Conservation (phyloP, 1,140 invertebrate genomes). For the Danaus plexippus region DNA sequence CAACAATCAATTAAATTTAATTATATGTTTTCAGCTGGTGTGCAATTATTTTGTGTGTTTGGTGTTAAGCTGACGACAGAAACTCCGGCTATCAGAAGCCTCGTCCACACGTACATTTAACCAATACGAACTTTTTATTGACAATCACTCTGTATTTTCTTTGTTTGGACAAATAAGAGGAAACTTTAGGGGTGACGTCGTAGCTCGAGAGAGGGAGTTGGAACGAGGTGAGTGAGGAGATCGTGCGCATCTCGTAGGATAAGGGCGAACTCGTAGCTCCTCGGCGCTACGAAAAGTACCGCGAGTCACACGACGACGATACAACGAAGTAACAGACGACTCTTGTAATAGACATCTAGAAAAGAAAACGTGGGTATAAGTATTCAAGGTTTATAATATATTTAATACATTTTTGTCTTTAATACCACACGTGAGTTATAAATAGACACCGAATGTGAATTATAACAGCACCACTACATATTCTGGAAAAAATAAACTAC, state of each 20-base stretch:
- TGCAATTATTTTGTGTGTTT: no score
- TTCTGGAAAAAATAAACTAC: no score
- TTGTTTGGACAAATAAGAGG: slow-evolving; percentile 27
- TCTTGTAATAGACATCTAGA: slow-evolving; percentile 57
- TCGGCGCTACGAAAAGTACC: slow-evolving; percentile 52
- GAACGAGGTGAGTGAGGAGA: slow-evolving; percentile 42
- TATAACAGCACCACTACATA: no score
- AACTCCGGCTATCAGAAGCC: no score
- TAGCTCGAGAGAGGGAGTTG: slow-evolving; percentile 39
- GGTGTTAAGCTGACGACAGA: no score
- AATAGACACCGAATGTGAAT: no score
- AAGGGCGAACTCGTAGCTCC: slow-evolving; percentile 48
- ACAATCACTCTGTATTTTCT: slow-evolving; percentile 10
- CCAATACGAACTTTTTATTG: background rate
- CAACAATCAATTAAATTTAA: no score
- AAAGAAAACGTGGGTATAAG: background rate
- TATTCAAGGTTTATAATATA: slow-evolving; percentile 4
- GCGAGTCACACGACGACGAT: slow-evolving; percentile 39
- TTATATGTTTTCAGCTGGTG: no score
- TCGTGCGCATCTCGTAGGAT: slow-evolving; percentile 41
- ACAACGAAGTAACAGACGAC: slow-evolving; percentile 46
- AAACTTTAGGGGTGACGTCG: slow-evolving; percentile 42
- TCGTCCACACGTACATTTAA: no score
- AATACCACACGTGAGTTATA: slow-evolving; percentile 2
- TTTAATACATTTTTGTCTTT: background rate